Percentiles rank a stretch among this genome's conserved stretches.
phyloP scores from a whole-genome alignment of 2,113 vertebrate genomes.

The Neofelis nebulosa region DNA sequence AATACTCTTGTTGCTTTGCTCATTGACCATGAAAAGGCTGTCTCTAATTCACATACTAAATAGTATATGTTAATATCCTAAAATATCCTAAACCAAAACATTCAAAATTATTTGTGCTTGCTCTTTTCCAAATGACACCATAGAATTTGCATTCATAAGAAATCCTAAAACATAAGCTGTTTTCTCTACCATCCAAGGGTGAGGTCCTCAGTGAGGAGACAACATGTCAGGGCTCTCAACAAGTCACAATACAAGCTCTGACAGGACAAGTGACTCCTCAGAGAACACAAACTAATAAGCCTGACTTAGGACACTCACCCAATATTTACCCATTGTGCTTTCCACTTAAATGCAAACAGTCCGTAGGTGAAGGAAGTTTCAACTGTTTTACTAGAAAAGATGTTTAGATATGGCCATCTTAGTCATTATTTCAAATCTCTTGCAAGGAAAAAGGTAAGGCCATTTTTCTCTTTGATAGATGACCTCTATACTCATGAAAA shows the following conservation, averaged over 20 bases:
- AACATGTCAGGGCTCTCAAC: background rate
- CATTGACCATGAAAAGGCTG: background rate
- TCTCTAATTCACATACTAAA: background rate
- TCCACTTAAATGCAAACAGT: background rate
- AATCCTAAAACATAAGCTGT: background rate
- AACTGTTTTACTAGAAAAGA: background rate
- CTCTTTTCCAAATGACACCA: background rate
- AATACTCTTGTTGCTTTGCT: background rate
- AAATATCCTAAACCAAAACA: background rate
- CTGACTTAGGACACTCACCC: rapidly evolving
- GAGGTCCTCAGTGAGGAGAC: background rate
- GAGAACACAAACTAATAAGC: background rate
- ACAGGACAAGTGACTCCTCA: background rate
- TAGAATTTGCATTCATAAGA: background rate
- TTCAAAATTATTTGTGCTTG: background rate
- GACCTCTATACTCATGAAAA: background rate
- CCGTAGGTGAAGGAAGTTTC: background rate
- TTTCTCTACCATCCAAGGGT: background rate
- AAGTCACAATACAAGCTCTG: background rate
- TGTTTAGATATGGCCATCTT: background rate
- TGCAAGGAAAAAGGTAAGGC: background rate
- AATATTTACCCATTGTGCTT: background rate
- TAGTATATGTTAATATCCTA: background rate
- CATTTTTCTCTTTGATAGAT: slow-evolving; percentile 12
- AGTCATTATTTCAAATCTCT: background rate